These are phyloP conservation scores for Calosoma granatense DNA, from an alignment of 1,140 invertebrate genomes.

Conservation along the genomic window DNA sequence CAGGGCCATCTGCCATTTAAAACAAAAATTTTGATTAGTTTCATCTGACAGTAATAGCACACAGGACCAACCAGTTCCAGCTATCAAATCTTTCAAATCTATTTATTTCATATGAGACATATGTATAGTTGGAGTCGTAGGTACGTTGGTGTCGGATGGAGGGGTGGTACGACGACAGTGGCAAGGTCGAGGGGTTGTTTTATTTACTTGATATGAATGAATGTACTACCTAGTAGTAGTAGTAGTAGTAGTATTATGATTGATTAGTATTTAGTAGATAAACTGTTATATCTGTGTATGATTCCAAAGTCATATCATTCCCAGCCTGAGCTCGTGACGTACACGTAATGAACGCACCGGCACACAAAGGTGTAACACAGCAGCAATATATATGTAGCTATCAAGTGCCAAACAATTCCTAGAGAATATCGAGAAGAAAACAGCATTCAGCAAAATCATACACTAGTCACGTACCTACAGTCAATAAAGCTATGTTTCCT, in stretches of 20 bases:
- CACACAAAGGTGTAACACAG: neutral
- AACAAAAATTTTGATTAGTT: constrained; percentile 21
- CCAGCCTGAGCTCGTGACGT: constrained; percentile 4
- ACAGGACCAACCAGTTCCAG: constrained; percentile 5
- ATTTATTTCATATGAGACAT: neutral
- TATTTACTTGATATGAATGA: neutral
- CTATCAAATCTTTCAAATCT: neutral
- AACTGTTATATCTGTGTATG: neutral
- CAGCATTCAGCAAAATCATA: constrained; percentile 2
- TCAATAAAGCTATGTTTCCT: neutral
- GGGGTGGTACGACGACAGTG: too few relatives aligned
- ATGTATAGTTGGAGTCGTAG: neutral
- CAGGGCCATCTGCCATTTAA: constrained; percentile 66
- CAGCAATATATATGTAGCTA: neutral
- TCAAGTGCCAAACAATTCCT: constrained; percentile 2
- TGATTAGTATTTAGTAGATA: neutral
- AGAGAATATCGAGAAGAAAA: neutral
- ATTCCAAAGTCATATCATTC: constrained; percentile 8
- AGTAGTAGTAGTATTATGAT: neutral
- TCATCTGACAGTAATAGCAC: neutral
- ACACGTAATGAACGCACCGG: constrained; percentile 1
- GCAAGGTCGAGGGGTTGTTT: too few relatives aligned
- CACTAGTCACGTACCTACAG: neutral
- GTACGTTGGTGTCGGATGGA: too few relatives aligned
- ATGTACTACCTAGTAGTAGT: neutral